Base-by-base conservation (phyloP, 2,797 vertebrate genomes). In the Alfaro cultratus region DNA sequence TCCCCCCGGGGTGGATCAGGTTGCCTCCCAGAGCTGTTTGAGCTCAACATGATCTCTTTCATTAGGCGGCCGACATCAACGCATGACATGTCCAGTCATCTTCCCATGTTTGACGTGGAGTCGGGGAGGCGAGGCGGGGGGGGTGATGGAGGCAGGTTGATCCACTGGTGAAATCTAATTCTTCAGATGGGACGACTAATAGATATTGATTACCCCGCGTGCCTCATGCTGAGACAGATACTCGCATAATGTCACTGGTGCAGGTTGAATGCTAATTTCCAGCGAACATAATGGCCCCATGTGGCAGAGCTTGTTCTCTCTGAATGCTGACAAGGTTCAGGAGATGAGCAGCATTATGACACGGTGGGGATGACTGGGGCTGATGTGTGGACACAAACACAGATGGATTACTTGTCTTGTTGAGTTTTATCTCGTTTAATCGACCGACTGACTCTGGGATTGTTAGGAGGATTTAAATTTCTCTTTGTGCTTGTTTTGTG, bases 161-260 rank as follows among this genome's bases (percentile, higher is more conserved):
- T 91, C 90, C 92, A 89, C 93, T 91, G 87, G 93, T 92, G 94
- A 94, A 94, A 95, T 94, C 91, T 93, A 90, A 94, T 89, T 91
- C 93, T 90, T 92, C 86, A 91, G 91, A 94, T 93, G 93, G 93
- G 87, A 90, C 51, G 79, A 76, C 93, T 95, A 95, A 95, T 95
- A 94, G 94, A 93, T 94, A 95, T 95, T 94, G 94, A 95, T 95
- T 92, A 91, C 92, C 91, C 93, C 79, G 82, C 91, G 86, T 84
- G 88, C 88, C 83, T 82, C 86, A 79, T 87, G 80, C 88, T 80
- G 89, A 93, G 89, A 91, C 85, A 89, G 91, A 93, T 88, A 88
- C 88, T 87, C 76, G 0, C 86, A 87, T 93, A 89, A 94, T 91
- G 93, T 89, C 92, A 90, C 83, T 74, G 91, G 89, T 80, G 82